Base-by-base conservation (phyloP, 2,888 invertebrate species). In the Trichogramma evanescens region DNA sequence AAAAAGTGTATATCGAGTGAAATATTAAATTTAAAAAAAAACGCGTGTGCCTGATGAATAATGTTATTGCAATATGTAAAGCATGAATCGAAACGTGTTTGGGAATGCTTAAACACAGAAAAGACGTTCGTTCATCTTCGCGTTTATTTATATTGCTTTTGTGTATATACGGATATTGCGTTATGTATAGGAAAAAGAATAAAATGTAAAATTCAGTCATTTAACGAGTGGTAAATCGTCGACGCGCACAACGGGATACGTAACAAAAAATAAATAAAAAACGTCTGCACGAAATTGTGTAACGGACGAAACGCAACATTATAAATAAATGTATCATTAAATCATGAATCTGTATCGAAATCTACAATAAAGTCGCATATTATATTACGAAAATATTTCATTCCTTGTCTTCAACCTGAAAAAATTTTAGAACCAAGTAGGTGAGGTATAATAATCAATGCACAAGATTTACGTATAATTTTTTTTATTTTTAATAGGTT, bases 321-420 rank as follows among this genome's bases (percentile, higher is more conserved):
- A 59, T 50, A 50, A 60, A 64, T 65, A 63, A 66, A 67, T 68
- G 67, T 70, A 68, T 64, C 56, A 66, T 68, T 71, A 71, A 72
- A 73, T 67, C 69, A 70, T 63, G 69, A 68, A 67, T 71, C 69
- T 74, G 76, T 75, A 71, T 73, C 69, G 71, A 70, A 53, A 68
- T 70, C 68, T 26, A 71, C 67, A 74, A 76, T 74, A 74, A 74
- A 75, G 67, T 72, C 71, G 71, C 71, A 26, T 26, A 66, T 67
- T 67, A 72, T 72, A 73, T 74, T 74, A 69, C 69, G 67, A 70
- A 56, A 61, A 64, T 13, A 38, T 46, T 7, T 45, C 39, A 50
- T 40, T 43, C 49, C 51, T 7, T 50, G 4, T 39, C 6, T 57
- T 51, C 26, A 26, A 26, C 26, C 26, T 26, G 3, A 26, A 26